phyloP scores from a whole-genome alignment of 2,797 vertebrate genomes.

The Dendrocincla fuliginosa region DNA sequence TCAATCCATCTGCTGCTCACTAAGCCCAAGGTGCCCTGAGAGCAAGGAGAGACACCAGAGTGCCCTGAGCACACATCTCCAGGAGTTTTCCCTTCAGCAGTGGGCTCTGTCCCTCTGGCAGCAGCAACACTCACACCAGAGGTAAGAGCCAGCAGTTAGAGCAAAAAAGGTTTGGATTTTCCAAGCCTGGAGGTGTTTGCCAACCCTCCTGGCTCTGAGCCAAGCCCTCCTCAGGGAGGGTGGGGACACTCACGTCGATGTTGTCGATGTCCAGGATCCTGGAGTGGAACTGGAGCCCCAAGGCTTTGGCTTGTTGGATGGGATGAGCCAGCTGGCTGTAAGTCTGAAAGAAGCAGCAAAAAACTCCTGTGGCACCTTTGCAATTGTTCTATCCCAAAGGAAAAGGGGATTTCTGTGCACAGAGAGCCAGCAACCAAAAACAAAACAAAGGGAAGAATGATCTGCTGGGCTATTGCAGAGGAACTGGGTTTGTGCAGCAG shows the following conservation, averaged over 20 bases:
- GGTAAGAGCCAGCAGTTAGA: not conserved
- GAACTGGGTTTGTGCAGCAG: not conserved
- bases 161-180: not conserved
- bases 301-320: constrained; percentile 89
- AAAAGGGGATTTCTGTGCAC: not conserved
- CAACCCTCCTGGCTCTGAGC: rapidly evolving
- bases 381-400: not conserved
- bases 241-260: constrained; percentile 84
- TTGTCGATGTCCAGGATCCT: constrained; percentile 93
- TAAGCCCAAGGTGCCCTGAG: not conserved
- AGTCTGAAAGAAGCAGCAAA: constrained; percentile 76
- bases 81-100: not conserved
- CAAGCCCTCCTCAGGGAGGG: not conserved
- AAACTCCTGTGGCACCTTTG: not conserved
- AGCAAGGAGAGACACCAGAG: not conserved
- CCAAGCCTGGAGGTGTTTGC: not conserved
- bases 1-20: not conserved
- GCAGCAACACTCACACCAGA: not conserved
- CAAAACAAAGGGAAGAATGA: not conserved
- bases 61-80: not conserved
- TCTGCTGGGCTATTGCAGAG: not conserved
- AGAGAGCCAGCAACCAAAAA: not conserved
- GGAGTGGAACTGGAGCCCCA: constrained; percentile 92
- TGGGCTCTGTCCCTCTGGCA: not conserved
- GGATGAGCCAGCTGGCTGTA: constrained; percentile 94